These are phyloP conservation scores for Sebastes hubbsi DNA, from an alignment of 2,797 vertebrate species.

Conservation along the genomic window DNA sequence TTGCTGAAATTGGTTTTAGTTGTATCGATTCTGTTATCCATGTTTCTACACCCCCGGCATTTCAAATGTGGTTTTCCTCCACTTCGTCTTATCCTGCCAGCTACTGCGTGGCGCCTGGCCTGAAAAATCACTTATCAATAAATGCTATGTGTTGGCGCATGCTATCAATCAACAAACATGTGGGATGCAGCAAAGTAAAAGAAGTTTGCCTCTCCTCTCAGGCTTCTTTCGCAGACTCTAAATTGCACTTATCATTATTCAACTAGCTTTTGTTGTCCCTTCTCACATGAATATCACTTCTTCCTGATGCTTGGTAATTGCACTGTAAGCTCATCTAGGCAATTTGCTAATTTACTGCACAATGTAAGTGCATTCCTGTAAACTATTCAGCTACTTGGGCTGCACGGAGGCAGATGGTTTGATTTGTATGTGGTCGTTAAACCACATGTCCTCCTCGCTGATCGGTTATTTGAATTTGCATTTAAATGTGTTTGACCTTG, in stretches of 20 bases:
- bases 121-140: constrained; percentile 68
- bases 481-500: constrained; percentile 85
- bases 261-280: constrained; percentile 13
- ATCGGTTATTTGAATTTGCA: constrained; percentile 81
- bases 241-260: constrained; percentile 31
- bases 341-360: constrained; percentile 58
- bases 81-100: constrained; percentile 55
- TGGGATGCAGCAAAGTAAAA: constrained; percentile 25
- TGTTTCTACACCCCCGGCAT: constrained; percentile 56
- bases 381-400: constrained; percentile 37
- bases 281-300: constrained; percentile 24
- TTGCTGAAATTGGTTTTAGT: constrained; percentile 42
- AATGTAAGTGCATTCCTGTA: constrained; percentile 48
- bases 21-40: constrained; percentile 51
- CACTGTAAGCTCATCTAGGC: constrained; percentile 39
- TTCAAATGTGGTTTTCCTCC: constrained; percentile 61
- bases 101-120: constrained; percentile 19
- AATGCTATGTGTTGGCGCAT: constrained; percentile 31
- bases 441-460: constrained; percentile 65
- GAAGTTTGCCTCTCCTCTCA: not conserved
- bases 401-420: constrained; percentile 74
- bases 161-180: constrained; percentile 54
- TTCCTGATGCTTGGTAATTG: constrained; percentile 53
- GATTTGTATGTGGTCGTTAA: constrained; percentile 78
- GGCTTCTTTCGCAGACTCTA: not conserved